Evolutionary conservation across 2,888 invertebrate species (phyloP).

Genomic region (Zygogramma bicolorata): DNA sequence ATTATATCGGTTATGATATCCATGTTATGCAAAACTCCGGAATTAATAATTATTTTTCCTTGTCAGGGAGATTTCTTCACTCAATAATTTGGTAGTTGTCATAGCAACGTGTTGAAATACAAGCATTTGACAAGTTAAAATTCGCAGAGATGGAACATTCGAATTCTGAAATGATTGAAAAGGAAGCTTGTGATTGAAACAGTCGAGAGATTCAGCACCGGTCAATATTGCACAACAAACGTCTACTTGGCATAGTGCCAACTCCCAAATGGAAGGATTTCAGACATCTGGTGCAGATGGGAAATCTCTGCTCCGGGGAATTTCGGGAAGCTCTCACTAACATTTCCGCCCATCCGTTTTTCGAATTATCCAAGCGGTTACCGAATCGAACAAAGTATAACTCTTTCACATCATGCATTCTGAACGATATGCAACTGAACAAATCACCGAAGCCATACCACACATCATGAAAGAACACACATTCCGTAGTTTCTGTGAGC

Average conservation of each 20-base stretch:
- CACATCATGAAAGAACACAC: background rate
- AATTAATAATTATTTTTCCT: too few species aligned
- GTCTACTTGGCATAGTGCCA: background rate
- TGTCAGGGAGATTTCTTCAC: too few species aligned
- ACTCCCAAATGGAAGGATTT: background rate
- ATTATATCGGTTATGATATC: too few species aligned
- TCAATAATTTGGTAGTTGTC: too few species aligned
- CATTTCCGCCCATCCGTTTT: background rate
- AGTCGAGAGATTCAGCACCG: background rate
- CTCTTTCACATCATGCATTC: background rate
- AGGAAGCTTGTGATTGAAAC: too few species aligned
- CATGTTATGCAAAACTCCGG: too few species aligned
- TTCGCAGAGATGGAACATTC: too few species aligned
- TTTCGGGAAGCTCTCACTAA: background rate
- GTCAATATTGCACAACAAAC: background rate
- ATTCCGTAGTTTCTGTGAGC: background rate
- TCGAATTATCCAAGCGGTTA: background rate
- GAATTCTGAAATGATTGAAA: too few species aligned
- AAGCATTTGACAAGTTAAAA: too few species aligned
- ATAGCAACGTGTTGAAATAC: too few species aligned
- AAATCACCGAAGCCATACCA: background rate
- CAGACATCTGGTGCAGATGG: background rate
- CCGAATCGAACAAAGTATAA: too few species aligned
- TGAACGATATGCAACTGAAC: background rate
- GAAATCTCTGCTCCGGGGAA: background rate